phyloP scores from a whole-genome alignment of 2,888 invertebrate species.

The Eupithecia inturbata region DNA sequence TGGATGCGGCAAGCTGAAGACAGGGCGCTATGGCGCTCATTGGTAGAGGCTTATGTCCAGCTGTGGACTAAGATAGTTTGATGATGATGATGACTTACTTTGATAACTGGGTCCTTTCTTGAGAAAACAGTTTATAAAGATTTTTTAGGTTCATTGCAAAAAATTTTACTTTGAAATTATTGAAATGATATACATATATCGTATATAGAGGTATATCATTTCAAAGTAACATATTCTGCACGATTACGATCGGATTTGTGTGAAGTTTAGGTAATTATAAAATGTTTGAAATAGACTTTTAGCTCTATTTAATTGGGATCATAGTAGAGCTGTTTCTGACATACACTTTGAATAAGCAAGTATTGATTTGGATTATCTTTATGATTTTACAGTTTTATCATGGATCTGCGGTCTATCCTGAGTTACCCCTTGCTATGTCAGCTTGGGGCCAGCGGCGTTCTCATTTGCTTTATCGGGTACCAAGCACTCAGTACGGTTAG shows the following conservation, averaged over 20 bases:
- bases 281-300: neutral
- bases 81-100: no score
- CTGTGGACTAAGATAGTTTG: no score
- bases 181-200: no score
- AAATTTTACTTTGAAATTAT: no score
- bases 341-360: neutral
- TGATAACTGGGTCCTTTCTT: no score
- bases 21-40: no score
- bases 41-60: no score
- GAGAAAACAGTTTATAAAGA: no score
- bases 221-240: no score
- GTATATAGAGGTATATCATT: no score
- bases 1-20: no score
- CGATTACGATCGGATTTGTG: neutral
- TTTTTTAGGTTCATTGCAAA: no score
- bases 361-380: neutral
- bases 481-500: slow-evolving; percentile 67
- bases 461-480: slow-evolving; percentile 72
- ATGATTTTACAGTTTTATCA: slow-evolving; percentile 56
- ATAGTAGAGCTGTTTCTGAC: neutral
- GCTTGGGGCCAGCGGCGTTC: slow-evolving; percentile 64
- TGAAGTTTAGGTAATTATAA: neutral
- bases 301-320: neutral
- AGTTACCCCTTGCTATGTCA: slow-evolving; percentile 73
- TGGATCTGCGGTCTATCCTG: slow-evolving; percentile 59